These are phyloP conservation scores for Lithophane leautieri DNA, from an alignment of 2,888 invertebrate species.

Conservation along the genomic window DNA sequence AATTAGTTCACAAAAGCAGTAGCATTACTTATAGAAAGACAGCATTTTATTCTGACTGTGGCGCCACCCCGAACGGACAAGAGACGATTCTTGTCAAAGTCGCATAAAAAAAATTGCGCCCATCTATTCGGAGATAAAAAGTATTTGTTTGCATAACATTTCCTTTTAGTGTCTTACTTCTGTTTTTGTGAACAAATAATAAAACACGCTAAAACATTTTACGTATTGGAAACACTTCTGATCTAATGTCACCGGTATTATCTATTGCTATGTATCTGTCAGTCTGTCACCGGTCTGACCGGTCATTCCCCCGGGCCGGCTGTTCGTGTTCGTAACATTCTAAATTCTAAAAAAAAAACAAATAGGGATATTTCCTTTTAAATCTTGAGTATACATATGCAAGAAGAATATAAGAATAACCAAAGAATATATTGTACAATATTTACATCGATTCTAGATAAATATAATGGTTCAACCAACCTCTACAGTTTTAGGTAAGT, in stretches of 20 bases:
- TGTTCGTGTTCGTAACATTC: too few species aligned
- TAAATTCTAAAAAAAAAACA: background rate
- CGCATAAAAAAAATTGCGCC: too few species aligned
- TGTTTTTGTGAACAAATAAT: background rate
- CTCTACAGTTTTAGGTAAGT: constrained; percentile 67
- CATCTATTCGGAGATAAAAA: background rate
- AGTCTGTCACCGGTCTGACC: constrained; percentile 20
- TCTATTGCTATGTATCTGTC: too few species aligned
- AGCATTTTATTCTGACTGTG: background rate
- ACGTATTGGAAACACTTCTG: constrained; percentile 1
- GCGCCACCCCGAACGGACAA: background rate
- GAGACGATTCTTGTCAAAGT: too few species aligned
- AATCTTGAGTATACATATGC: background rate
- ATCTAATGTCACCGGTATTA: constrained; percentile 16
- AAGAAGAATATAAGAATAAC: background rate
- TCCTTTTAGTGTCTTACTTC: background rate
- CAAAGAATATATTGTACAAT: background rate
- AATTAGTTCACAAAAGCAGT: background rate
- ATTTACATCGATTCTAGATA: background rate
- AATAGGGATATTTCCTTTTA: background rate
- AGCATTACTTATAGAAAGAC: too few species aligned
- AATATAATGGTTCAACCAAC: constrained; percentile 66
- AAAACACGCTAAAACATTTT: background rate
- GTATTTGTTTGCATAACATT: background rate
- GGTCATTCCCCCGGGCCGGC: background rate